Evolutionary conservation across 2,888 invertebrate species (phyloP), one percentile per base, ranked within the genome.

Genomic region (Neoaliturus tenellus): DNA sequence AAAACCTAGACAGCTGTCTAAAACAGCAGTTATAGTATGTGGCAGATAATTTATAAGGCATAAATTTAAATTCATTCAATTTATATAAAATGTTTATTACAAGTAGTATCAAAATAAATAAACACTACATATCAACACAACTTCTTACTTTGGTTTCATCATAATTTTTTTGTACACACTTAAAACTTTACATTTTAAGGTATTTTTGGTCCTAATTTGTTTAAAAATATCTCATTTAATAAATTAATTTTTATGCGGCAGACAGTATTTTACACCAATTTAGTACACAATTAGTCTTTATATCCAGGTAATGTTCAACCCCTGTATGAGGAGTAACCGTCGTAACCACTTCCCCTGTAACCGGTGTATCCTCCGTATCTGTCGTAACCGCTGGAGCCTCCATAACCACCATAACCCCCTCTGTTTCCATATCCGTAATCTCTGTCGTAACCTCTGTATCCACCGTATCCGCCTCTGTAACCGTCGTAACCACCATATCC

Each of bases 361-460:
- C 55, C 55, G 20, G 12, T 4, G 20, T 8, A 55, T 14, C 55
- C 55, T 23, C 55, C 55, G 55, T 55, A 55, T 17, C 62, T n/a
- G n/a, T 51, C 4, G n/a, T 51, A 6, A 4, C 51, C 10, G 12
- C 4, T 4, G 51, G 8, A 51, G 5, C 51, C 62, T 2, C 62
- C 62, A 20, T 62, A 62, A 8, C 62, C 62, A 28, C 62, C 31
- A 31, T 62, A 62, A 28, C 62, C 62, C 31, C 62, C 62, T 62
- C 14, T 62, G 62, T 62, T 62, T 3, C 62, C 62, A 17, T 62
- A 62, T 28, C 62, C 62, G 14, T 28, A 25, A 17, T 62, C 25
- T 5, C 62, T 62, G 28, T 28, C 62, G 17, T 62, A 62, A 62
- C 62, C 62, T 4, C 62, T 14, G 31, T 28, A 28, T 28, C 62